Conservation (phyloP, 2,113 vertebrate species). For the Proteles cristata region DNA sequence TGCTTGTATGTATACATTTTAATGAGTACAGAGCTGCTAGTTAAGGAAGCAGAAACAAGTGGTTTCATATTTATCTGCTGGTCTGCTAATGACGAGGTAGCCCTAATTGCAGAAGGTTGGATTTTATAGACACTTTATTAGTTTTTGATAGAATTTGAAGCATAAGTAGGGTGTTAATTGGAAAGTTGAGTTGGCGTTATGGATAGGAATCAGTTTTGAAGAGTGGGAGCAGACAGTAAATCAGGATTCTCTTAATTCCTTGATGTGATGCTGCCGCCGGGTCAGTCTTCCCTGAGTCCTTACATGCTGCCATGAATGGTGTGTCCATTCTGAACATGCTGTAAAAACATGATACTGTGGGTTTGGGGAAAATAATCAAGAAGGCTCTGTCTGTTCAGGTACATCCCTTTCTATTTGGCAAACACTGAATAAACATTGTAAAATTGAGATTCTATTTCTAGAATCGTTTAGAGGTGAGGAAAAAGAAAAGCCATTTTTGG, state of each 20-base stretch:
- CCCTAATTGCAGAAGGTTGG: not conserved
- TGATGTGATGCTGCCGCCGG: not conserved
- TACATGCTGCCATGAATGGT: not conserved
- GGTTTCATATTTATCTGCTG: not conserved
- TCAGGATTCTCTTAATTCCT: not conserved
- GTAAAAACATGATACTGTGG: not conserved
- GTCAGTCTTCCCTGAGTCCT: not conserved
- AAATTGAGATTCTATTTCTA: not conserved
- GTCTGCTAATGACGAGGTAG: not conserved
- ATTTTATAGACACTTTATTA: not conserved
- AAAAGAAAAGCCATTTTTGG: constrained; percentile 4
- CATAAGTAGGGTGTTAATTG: not conserved
- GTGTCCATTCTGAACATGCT: not conserved
- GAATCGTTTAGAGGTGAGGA: not conserved
- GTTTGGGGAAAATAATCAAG: not conserved
- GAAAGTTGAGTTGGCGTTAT: not conserved
- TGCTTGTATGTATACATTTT: not conserved
- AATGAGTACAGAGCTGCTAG: not conserved
- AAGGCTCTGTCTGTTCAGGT: not conserved
- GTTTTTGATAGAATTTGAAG: not conserved
- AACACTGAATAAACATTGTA: not conserved
- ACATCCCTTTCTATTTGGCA: not conserved
- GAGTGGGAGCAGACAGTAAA: not conserved
- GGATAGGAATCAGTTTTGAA: not conserved
- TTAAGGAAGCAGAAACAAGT: not conserved